These are phyloP conservation scores for Scolopax bukidnonensis DNA, from an alignment of 2,797 vertebrate genomes.

Conservation along the genomic window DNA sequence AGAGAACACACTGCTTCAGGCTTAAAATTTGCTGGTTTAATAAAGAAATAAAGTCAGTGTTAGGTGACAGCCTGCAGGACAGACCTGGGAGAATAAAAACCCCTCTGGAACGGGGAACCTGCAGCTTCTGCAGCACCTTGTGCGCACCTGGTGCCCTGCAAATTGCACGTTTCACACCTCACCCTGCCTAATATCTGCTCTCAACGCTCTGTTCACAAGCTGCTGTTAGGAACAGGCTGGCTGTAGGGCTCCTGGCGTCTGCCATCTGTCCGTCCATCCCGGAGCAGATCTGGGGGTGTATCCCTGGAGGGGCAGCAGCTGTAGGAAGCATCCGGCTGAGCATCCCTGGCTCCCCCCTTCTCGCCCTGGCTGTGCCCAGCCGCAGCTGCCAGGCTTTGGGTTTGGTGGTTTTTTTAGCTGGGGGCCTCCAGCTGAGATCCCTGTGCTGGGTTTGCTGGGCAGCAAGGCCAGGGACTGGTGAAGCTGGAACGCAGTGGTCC, in stretches of 20 bases:
- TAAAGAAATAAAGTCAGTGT: neutral
- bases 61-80: neutral
- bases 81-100: neutral
- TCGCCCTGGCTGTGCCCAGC: rapidly evolving
- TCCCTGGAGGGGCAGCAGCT: neutral
- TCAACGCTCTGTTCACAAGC: neutral
- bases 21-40: constrained; percentile 29
- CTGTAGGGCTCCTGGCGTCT: neutral
- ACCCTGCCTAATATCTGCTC: neutral
- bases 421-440: neutral
- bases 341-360: neutral
- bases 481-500: neutral
- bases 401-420: neutral
- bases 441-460: neutral
- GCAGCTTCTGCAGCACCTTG: neutral
- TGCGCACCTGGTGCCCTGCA: neutral
- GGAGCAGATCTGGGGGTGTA: neutral
- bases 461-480: neutral
- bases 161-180: neutral
- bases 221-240: neutral
- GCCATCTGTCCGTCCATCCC: neutral
- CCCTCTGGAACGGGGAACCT: neutral
- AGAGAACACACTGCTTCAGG: neutral
- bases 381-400: neutral
- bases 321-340: neutral